Base-by-base conservation (phyloP, 2,113 vertebrate genomes). In the Silurus asotus region DNA sequence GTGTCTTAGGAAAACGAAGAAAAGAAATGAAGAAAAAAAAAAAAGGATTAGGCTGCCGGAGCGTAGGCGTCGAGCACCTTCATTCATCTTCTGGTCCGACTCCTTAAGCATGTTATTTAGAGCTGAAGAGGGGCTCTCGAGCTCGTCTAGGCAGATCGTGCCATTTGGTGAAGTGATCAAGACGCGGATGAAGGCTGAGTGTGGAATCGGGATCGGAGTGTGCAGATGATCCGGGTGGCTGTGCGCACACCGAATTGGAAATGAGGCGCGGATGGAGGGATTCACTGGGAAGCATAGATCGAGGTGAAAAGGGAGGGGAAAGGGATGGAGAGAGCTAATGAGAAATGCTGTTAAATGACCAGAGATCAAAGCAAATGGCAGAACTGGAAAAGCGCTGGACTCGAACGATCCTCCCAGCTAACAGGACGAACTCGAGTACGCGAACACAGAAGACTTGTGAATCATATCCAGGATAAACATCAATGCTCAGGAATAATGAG, bases 61-160 rank as follows among this genome's bases (percentile, higher is more conserved):
- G 67, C 82, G 72, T 55, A 58, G 85, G 87, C 84, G 86, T 74
- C 28, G 49, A 86, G 89, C 84, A 87, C 78, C 28, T 78, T 87
- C 86, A 90, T 88, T 81, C 77, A 59, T 88, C 87, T 86, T 80
- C 72, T 75, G 85, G 83, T 82, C 83, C 62, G 77, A 87, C 74
- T 82, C 78, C 45, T 79, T 55, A 88, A 85, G 87, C 37, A 62
- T 84, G 83, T 85, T 90, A 90, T 89, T 80, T 65, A 85, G 89
- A 87, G 74, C 69, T 84, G 56, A 69, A 88, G 86, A 76, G 76
- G 53, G 82, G 65, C 84, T 79, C 70, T 84, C 75, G 55, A 86
- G 84, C 84, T 75, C 37, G n/a, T 74, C 82, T 19, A 82, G 56
- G 51, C 64, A 19, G 75, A 45, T 78, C 72, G 37, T 14, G 28